Conservation (phyloP, 2,888 invertebrate species). For the Tolmerus cingulatus region DNA sequence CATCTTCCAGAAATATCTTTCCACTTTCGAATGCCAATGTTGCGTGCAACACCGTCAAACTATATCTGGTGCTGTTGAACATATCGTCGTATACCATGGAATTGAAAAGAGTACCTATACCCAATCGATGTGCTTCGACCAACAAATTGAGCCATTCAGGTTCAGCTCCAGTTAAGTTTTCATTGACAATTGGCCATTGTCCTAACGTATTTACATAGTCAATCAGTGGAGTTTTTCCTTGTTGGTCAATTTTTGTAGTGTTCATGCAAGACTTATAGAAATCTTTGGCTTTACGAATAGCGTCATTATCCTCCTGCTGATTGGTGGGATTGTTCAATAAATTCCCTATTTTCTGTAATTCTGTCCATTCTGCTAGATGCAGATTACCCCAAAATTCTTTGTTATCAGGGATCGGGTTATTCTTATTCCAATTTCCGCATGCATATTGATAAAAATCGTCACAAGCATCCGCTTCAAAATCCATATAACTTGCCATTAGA, state of each 20-base stretch:
- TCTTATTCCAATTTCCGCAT: background rate
- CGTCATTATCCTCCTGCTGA: background rate
- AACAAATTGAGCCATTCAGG: conserved; percentile 6
- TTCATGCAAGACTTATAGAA: conserved; percentile 7
- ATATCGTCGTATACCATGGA: background rate
- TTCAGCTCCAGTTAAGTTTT: background rate
- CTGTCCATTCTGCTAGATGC: background rate
- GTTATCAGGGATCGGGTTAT: background rate
- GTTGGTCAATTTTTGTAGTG: background rate
- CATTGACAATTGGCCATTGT: conserved; percentile 1
- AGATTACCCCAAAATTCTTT: background rate
- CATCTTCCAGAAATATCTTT: background rate
- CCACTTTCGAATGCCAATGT: background rate
- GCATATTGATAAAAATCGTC: conserved; percentile 7
- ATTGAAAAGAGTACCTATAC: background rate
- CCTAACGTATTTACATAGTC: background rate
- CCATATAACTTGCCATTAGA: background rate
- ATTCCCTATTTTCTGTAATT: background rate
- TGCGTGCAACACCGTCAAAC: background rate
- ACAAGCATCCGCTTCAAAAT: background rate
- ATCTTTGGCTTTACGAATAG: background rate
- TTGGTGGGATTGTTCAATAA: background rate
- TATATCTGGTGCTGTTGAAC: background rate
- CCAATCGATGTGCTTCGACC: background rate
- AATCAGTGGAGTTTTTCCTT: background rate